A percentile compares a stretch with the other conserved stretches of the same genome.
These are phyloP conservation scores for Rhabdomys pumilio DNA, from an alignment of 2,797 vertebrate species.

Conservation along the genomic window DNA sequence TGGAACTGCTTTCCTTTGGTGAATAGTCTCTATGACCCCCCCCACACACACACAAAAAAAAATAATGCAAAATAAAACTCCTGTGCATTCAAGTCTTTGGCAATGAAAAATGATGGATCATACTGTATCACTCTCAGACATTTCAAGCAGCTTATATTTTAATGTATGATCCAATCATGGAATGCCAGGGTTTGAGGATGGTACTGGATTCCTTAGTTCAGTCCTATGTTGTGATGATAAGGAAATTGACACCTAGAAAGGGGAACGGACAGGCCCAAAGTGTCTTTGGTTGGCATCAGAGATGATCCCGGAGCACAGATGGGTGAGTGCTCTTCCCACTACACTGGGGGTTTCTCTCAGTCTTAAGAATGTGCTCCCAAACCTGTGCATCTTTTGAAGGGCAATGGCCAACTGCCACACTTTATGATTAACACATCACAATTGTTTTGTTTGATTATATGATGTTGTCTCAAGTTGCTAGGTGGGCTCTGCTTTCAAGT, in stretches of 20 bases:
- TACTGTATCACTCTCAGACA: slow-evolving; percentile 24
- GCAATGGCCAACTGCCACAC: neutral
- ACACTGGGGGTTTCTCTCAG: neutral
- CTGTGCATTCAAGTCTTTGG: neutral
- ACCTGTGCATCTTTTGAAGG: slow-evolving; percentile 8
- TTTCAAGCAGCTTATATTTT: slow-evolving; percentile 39
- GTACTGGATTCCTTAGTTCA: neutral
- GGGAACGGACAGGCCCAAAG: neutral
- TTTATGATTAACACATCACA: neutral
- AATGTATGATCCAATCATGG: neutral
- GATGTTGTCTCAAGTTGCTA: neutral
- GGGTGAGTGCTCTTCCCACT: neutral
- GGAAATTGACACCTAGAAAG: slow-evolving; percentile 68
- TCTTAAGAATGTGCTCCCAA: slow-evolving; percentile 1
- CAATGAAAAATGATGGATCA: slow-evolving; percentile 44
- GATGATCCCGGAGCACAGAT: neutral
- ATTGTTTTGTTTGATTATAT: neutral
- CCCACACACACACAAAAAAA: neutral
- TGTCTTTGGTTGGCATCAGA: neutral
- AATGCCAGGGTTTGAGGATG: neutral
- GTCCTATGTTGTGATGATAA: slow-evolving; percentile 25
- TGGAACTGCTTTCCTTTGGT: neutral
- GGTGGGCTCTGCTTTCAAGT: slow-evolving; percentile 33
- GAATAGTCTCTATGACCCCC: neutral
- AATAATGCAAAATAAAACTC: slow-evolving; percentile 7